Evolutionary conservation across 2,113 vertebrate species (phyloP).

Genomic region (Jaculus jaculus): DNA sequence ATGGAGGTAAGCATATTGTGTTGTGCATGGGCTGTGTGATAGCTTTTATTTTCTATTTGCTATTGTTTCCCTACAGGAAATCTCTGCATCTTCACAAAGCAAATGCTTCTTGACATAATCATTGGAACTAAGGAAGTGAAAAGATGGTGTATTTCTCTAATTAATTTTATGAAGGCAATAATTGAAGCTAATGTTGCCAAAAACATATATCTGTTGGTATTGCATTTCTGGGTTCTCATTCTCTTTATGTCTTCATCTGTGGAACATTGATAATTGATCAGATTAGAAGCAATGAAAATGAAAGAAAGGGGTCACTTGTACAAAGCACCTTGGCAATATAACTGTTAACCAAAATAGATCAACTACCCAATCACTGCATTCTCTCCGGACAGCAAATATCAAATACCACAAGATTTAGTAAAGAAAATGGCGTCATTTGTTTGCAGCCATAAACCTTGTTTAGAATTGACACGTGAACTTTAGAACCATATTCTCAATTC

Average conservation of each 20-base stretch:
- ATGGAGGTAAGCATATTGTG: background rate
- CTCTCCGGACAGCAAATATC: background rate
- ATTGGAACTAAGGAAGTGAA: background rate
- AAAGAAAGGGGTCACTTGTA: background rate
- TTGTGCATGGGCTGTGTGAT: background rate
- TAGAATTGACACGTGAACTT: background rate
- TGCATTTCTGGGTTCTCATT: background rate
- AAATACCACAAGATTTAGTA: background rate
- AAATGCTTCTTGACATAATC: background rate
- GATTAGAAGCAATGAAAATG: background rate
- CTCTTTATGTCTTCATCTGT: background rate
- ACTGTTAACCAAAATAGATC: background rate
- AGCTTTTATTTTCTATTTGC: background rate
- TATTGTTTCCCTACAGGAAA: background rate
- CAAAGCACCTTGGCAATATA: background rate
- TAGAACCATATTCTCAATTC: background rate
- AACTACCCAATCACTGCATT: background rate
- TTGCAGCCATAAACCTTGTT: background rate
- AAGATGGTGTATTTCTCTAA: background rate
- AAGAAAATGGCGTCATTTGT: background rate
- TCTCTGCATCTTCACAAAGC: background rate
- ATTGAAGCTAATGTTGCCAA: background rate
- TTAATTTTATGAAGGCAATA: background rate
- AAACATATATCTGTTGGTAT: background rate
- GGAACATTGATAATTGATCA: background rate